Base-by-base conservation (phyloP, 2,113 vertebrate genomes). In the Caranx melampygus region DNA sequence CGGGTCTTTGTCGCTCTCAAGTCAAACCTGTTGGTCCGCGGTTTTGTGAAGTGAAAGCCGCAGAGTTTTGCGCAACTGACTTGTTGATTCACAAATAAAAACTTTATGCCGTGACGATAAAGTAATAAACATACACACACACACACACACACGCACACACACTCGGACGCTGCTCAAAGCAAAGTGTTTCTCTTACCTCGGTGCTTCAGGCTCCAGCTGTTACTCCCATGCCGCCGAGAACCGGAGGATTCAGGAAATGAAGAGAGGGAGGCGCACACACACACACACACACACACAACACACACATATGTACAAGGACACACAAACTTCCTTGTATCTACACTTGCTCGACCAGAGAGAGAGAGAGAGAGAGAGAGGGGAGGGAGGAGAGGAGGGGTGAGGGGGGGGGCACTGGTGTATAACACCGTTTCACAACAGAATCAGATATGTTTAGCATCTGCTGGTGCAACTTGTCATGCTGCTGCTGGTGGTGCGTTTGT, bases 231-330 rank as follows among this genome's bases (percentile, higher is more conserved):
- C 42, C 20, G 40, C 33, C 49, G 49, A 1, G n/a, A 54, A 31
- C 21, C 14, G 12, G 34, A n/a, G 63, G 85, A 85, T 72, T 66
- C 57, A 89, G 85, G 88, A 89, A 89, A 76, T 87, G 18, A 81
- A 69, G 26, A 26, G 26, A 26, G 26, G 26, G 26, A 26, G n/a
- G 40, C 37, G 34, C n/a, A 72, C 52, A 45, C 58, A n/a, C 35
- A 40, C 65, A 52, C 52, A 21, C 40, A 58, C 14, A 34, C 47
- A 14, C 37, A 37, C 37, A 37, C n/a, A 37, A 37, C 37, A 37
- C 37, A 37, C 37, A n/a, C n/a, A 37, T 8, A 37, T 10, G 11
- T 2, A 42, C 8, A 42, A 42, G 40, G 16, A 21, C 35, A 47
- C 3, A n/a, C 42, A 40, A 11, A 71, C 75, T 86, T 82, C 79